A percentile compares a stretch with the other conserved stretches of the same genome.
phyloP scores from a whole-genome alignment of 2,888 invertebrate genomes.

The Sphinx pinastri region DNA sequence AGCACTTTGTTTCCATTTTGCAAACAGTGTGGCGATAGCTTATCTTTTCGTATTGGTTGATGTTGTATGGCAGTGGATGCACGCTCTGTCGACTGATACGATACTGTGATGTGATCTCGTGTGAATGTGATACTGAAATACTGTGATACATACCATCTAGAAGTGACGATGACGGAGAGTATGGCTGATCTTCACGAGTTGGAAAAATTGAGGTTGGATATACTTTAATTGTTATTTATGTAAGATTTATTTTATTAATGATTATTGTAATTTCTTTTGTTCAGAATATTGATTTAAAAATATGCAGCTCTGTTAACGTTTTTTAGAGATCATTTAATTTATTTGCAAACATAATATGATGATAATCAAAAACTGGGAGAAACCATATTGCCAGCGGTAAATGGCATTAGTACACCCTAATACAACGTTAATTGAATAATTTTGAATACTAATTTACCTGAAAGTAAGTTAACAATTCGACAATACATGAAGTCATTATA shows the following conservation, averaged over 20 bases:
- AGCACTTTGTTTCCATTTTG: slow-evolving; percentile 63
- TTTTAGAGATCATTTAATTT: too few relatives aligned
- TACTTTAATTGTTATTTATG: neutral
- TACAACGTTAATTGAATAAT: too few relatives aligned
- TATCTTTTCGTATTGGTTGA: slow-evolving; percentile 69
- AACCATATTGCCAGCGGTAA: too few relatives aligned
- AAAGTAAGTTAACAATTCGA: too few relatives aligned
- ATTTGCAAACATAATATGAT: too few relatives aligned
- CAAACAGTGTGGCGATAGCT: slow-evolving; percentile 67
- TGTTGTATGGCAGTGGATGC: slow-evolving; percentile 57
- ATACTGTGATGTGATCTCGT: slow-evolving; percentile 58
- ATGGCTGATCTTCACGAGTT: slow-evolving; percentile 66
- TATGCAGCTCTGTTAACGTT: too few relatives aligned
- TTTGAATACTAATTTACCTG: too few relatives aligned
- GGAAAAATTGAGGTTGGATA: slow-evolving; percentile 69
- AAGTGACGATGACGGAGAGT: slow-evolving; percentile 62
- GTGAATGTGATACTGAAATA: slow-evolving; percentile 38
- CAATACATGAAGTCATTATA: too few relatives aligned
- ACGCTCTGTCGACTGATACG: slow-evolving; percentile 50
- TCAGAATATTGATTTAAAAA: too few relatives aligned
- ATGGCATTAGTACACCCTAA: too few relatives aligned
- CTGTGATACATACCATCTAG: slow-evolving; percentile 37
- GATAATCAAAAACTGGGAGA: too few relatives aligned
- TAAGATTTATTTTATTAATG: neutral
- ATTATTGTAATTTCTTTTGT: neutral